Evolutionary conservation across 2,113 vertebrate species (phyloP), one percentile per base, ranked within the genome.

Genomic region (Hyaena hyaena): DNA sequence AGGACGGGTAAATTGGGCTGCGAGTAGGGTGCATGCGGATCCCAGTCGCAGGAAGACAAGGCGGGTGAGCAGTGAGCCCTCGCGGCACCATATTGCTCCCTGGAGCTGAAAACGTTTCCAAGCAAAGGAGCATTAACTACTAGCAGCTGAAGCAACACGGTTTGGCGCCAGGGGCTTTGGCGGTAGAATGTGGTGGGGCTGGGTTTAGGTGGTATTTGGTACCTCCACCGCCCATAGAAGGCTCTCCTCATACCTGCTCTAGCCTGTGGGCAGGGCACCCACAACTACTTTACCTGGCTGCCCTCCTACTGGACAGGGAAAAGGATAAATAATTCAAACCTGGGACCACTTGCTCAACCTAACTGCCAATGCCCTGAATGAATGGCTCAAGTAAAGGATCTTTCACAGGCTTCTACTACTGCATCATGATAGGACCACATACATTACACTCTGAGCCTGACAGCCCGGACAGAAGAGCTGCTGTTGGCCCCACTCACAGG

Each of bases 61-160:
- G 53, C 12, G 24, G 12, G 33, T 28, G 48, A 73, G 19, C 66
- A 17, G 31, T 5, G 90, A 90, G 82, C 71, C 88, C 58, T 94
- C 3, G 0, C 1, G 39, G 89, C 87, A 85, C 95, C 95, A 68
- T 82, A 53, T 66, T 96, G 98, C 83, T 95, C 95, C 83, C 95
- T 76, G 90, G 92, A 97, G 81, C 92, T 39, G 93, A 79, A 87
- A 92, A 55, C 1, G 11, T n/a, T 95, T 96, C 97, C 97, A 96
- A 96, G 91, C 19, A 28, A 90, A 91, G 31, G 89, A 96, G 73
- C 82, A 68, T 21, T 97, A 97, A 98, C 95, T 45, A 89, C 93
- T 76, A 95, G 82, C 97, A 97, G 98, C 97, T 97, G 97, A 95
- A 97, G 87, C 96, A 96, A 96, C 94, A 94, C 50, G 11, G 91